Evolutionary conservation across 2,888 invertebrate species (phyloP), one percentile per base, ranked within the genome.

Genomic region (Troglohyphantes excavatus): DNA sequence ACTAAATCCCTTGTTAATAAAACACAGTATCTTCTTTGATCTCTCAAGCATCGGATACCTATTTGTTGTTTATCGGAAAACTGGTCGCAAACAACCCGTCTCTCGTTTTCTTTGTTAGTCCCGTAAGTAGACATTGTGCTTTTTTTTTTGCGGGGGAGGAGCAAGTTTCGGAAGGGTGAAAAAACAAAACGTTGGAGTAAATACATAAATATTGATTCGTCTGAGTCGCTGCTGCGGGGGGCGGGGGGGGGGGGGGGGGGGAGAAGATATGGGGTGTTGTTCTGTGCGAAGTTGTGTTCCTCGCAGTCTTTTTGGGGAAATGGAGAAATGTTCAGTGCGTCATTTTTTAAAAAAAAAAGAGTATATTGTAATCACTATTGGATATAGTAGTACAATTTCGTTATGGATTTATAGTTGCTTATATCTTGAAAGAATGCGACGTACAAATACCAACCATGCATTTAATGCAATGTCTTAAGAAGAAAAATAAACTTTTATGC

Each of bases 1-100:
- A 81, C 33, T 81, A 81, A 81, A 81, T 81, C 46, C 61, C 68
- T 81, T 81, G 79, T 81, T 68, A 81, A 81, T 81, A 81, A 81
- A 81, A 81, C 79, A 68, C 68, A 81, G 79, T 53, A 81, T 81
- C 68, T 68, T 27, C 68, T 81, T 68, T 81, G 79, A 81, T 81
- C 79, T 81, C 63, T 78, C 65, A 78, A 78, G 78, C 78, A 78
- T 81, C 79, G 68, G 72, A 61, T 61, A 72, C 82, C 72, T 59
- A 82, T 82, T 82, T 72, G 61, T 82, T 72, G 82, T 72, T 82
- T 82, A 82, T 82, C 72, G 82, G 59, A 33, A 72, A 81, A 70
- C 29, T 27, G 68, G 70, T 82, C 70, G 70, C 61, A 72, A 82
- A 82, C 82, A 81, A 53, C 81, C 33, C 70, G 13, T 21, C 39